Evolutionary conservation across 2,888 invertebrate species (phyloP).

Genomic region (Glyphotaelius pellucidus): DNA sequence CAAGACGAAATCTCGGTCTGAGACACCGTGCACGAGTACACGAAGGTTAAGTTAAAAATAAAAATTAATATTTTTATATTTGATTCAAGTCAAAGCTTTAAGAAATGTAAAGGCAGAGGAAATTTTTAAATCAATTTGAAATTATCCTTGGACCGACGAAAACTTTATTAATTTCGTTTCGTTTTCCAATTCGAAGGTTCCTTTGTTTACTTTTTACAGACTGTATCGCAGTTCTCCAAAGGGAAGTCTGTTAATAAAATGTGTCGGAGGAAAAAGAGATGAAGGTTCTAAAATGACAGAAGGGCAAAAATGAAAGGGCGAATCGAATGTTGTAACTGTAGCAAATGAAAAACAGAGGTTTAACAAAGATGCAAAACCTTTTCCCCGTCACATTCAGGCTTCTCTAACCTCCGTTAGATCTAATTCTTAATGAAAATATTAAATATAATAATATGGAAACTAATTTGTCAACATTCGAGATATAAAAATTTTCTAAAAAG

Average conservation of each 20-base stretch:
- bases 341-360: neutral
- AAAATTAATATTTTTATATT: too few species aligned
- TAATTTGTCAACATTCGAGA: too few species aligned
- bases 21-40: too few species aligned
- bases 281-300: neutral
- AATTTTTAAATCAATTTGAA: neutral
- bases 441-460: too few species aligned
- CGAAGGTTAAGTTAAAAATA: too few species aligned
- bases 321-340: neutral
- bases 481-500: too few species aligned
- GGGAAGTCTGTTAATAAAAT: neutral
- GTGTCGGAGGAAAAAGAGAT: neutral
- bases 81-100: neutral
- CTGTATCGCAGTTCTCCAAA: neutral
- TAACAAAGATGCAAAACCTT: neutral
- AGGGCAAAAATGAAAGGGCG: neutral
- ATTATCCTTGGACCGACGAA: neutral
- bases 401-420: neutral
- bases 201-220: neutral
- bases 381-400: neutral
- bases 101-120: neutral
- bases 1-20: too few species aligned
- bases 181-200: neutral
- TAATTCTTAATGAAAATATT: neutral
- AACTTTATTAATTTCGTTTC: neutral